Percentiles rank a stretch among this genome's conserved stretches.
Evolutionary conservation across 2,888 invertebrate species (phyloP).

Genomic region (Subacronicta megacephala): DNA sequence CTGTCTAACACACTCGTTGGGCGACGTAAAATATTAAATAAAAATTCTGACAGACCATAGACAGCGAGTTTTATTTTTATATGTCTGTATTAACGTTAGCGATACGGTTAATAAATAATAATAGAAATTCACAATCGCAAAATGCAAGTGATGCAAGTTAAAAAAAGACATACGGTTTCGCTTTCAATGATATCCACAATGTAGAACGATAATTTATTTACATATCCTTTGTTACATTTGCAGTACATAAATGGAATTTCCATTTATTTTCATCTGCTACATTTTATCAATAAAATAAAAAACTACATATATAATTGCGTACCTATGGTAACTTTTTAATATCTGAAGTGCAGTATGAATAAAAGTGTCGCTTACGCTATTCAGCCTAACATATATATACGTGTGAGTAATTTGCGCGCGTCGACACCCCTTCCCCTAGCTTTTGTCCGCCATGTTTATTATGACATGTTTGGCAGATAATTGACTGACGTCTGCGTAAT

Average conservation of each 20-base stretch:
- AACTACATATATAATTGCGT: constrained; percentile 10
- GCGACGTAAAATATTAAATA: constrained; percentile 6
- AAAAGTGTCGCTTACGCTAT: constrained; percentile 43
- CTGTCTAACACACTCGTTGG: constrained; percentile 31
- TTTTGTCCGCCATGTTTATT: constrained; percentile 59
- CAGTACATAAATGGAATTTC: constrained; percentile 25
- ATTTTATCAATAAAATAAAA: constrained; percentile 20
- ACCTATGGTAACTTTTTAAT: constrained; percentile 39
- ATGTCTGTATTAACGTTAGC: not conserved
- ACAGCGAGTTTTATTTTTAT: not conserved
- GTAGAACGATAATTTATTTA: not conserved
- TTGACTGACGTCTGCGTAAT: constrained; percentile 64
- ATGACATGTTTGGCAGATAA: constrained; percentile 65
- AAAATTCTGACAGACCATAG: not conserved
- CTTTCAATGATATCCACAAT: not conserved
- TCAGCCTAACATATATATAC: constrained; percentile 24
- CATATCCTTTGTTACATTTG: not conserved
- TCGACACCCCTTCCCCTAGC: constrained; percentile 40
- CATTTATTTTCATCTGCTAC: constrained; percentile 22
- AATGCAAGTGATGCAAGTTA: no score
- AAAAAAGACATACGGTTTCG: no score
- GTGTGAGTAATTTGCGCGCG: constrained; percentile 42
- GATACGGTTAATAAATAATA: no score
- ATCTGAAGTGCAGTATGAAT: constrained; percentile 46
- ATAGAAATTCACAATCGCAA: no score